Evolutionary conservation across 2,888 invertebrate species (phyloP).

Genomic region (Drosophila borborema): DNA sequence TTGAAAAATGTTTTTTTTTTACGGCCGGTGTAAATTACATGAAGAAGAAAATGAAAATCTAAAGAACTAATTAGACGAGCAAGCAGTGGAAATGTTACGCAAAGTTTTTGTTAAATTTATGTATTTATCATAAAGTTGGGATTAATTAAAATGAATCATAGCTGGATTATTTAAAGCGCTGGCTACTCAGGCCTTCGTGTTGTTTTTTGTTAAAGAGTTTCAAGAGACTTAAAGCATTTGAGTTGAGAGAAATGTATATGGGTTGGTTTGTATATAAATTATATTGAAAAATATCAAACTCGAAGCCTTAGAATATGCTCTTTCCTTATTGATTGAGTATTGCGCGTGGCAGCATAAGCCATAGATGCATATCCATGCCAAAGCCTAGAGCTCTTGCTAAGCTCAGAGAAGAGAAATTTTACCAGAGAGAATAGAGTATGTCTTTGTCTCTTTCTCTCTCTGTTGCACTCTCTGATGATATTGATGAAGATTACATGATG

Average conservation of each 20-base stretch:
- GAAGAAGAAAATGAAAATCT: slow-evolving; percentile 4
- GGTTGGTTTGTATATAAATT: too few species aligned
- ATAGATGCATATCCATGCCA: not conserved
- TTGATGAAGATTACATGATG: too few species aligned
- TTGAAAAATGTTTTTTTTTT: slow-evolving; percentile 9
- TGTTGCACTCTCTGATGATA: too few species aligned
- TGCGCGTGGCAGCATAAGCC: not conserved
- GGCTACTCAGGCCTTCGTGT: too few species aligned
- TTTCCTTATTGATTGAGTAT: not conserved
- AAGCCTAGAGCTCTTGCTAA: too few species aligned
- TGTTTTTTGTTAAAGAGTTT: not conserved
- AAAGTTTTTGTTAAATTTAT: not conserved
- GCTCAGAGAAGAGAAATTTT: too few species aligned
- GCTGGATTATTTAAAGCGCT: too few species aligned
- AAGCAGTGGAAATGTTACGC: not conserved
- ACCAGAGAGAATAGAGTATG: too few species aligned
- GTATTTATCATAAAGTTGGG: too few species aligned
- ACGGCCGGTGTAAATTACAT: slow-evolving; percentile 42
- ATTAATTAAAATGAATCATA: too few species aligned
- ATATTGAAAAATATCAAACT: too few species aligned
- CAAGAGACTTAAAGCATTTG: not conserved
- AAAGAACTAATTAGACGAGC: slow-evolving; percentile 26
- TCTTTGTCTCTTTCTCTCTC: too few species aligned
- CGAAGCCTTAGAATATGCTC: not conserved
- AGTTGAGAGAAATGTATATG: not conserved